Percentiles rank a stretch among this genome's conserved stretches.
Evolutionary conservation across 2,888 invertebrate species (phyloP).

Genomic region (Helobdella robusta): DNA sequence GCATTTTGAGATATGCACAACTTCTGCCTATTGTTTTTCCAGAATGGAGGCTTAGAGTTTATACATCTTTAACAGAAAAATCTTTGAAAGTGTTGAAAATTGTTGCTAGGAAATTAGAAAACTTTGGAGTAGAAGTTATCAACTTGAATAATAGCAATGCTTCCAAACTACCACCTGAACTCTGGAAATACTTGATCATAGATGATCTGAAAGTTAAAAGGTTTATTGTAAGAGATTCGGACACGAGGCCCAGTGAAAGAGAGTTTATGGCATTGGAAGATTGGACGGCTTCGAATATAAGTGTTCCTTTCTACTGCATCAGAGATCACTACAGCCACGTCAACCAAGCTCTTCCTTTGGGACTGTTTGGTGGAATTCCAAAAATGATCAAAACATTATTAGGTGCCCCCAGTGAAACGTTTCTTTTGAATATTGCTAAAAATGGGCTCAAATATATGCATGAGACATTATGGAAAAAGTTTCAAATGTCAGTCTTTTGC

Average conservation of each 20-base stretch:
- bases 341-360: slow-evolving; percentile 21
- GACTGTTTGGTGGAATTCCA: slow-evolving; percentile 34
- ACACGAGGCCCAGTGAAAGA: slow-evolving; percentile 32
- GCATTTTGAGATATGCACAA: slow-evolving; percentile 33
- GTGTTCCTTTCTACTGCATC: slow-evolving; percentile 33
- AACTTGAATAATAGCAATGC: slow-evolving; percentile 25
- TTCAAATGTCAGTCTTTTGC: slow-evolving; percentile 29
- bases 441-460: slow-evolving; percentile 26
- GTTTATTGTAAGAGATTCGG: slow-evolving; percentile 33
- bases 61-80: slow-evolving; percentile 18
- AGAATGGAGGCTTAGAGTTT: slow-evolving; percentile 34
- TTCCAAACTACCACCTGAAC: slow-evolving; percentile 25
- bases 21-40: slow-evolving; percentile 32
- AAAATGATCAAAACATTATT: slow-evolving; percentile 7
- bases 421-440: slow-evolving; percentile 26
- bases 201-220: slow-evolving; percentile 32
- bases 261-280: slow-evolving; percentile 32
- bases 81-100: slow-evolving; percentile 22
- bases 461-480: slow-evolving; percentile 31
- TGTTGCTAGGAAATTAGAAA: slow-evolving; percentile 32
- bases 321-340: slow-evolving; percentile 35
- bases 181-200: slow-evolving; percentile 34
- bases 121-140: slow-evolving; percentile 33
- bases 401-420: slow-evolving; percentile 13
- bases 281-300: slow-evolving; percentile 29